Conservation (phyloP, 2,888 invertebrate species). For the Dichetophora obliterata region DNA sequence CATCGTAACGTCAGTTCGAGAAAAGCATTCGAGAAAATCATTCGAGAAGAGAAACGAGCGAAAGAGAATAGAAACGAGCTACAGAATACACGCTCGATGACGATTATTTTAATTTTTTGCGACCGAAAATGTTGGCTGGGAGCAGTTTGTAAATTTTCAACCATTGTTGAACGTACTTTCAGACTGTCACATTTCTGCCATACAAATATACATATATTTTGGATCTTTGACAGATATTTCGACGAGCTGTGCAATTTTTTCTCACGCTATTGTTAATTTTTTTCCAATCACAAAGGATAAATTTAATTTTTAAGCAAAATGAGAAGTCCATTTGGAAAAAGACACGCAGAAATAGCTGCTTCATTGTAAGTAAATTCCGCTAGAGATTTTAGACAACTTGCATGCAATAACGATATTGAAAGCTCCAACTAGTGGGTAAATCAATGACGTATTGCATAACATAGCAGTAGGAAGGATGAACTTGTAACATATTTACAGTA, state of each 20-base stretch:
- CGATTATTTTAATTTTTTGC: no score
- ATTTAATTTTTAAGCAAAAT: slow-evolving; percentile 50
- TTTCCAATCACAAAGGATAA: not conserved
- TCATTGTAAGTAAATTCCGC: slow-evolving; percentile 69
- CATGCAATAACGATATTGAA: not conserved
- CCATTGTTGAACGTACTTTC: no score
- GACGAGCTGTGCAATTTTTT: not conserved
- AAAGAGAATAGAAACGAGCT: no score
- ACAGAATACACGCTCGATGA: no score
- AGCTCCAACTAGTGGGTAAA: not conserved
- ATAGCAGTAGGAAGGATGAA: not conserved
- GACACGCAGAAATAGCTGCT: slow-evolving; percentile 73
- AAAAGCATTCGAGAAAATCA: no score
- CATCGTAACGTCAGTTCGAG: no score
- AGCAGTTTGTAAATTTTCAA: no score
- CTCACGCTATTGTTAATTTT: not conserved
- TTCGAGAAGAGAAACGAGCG: no score
- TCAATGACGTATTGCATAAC: slow-evolving; percentile 58
- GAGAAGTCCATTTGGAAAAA: slow-evolving; percentile 73
- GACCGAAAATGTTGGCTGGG: no score
- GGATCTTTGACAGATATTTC: not conserved
- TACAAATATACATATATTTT: no score
- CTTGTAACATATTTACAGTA: not conserved
- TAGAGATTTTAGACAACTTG: slow-evolving; percentile 38
- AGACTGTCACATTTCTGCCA: no score